Percentiles rank a stretch among this genome's conserved stretches.
These are phyloP conservation scores for Anguilla japonica DNA, from an alignment of 2,113 vertebrate genomes.

Conservation along the genomic window DNA sequence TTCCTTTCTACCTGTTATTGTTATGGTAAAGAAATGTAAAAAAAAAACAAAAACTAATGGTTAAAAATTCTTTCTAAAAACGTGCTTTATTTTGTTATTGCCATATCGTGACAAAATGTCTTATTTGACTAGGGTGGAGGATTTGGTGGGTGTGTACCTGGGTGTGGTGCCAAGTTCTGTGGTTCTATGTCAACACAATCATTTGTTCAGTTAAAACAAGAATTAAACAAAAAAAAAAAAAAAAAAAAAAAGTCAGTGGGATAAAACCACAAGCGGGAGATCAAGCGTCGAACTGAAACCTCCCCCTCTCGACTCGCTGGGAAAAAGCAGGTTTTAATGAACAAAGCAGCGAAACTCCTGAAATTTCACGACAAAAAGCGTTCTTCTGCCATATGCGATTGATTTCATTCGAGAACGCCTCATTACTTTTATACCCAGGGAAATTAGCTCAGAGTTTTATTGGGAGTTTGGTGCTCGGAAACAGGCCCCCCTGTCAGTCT, in stretches of 20 bases:
- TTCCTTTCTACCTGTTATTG: neutral
- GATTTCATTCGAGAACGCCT: conserved; percentile 34
- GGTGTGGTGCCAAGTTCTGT: conserved; percentile 42
- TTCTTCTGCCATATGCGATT: conserved; percentile 8
- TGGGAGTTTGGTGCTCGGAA: conserved; percentile 42
- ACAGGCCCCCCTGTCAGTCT: conserved; percentile 42
- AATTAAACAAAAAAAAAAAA: conserved; percentile 19
- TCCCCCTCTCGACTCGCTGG: neutral
- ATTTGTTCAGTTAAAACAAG: conserved; percentile 37
- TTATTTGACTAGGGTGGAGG: conserved; percentile 52
- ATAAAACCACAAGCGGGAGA: neutral
- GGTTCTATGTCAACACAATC: conserved; percentile 42
- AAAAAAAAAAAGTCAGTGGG: conserved; percentile 7
- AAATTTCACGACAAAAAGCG: neutral
- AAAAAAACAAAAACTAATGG: neutral
- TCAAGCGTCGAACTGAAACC: neutral
- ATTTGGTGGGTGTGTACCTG: conserved; percentile 40
- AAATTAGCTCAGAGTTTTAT: conserved; percentile 42
- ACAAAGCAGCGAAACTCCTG: neutral
- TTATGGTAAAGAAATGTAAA: neutral
- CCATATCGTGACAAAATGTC: conserved; percentile 37
- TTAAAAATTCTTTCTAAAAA: neutral
- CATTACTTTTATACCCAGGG: conserved; percentile 29
- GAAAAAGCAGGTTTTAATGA: conserved; percentile 9
- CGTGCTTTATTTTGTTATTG: conserved; percentile 29